phyloP scores from a whole-genome alignment of 2,888 invertebrate genomes.

The Lasioglossum calceatum region DNA sequence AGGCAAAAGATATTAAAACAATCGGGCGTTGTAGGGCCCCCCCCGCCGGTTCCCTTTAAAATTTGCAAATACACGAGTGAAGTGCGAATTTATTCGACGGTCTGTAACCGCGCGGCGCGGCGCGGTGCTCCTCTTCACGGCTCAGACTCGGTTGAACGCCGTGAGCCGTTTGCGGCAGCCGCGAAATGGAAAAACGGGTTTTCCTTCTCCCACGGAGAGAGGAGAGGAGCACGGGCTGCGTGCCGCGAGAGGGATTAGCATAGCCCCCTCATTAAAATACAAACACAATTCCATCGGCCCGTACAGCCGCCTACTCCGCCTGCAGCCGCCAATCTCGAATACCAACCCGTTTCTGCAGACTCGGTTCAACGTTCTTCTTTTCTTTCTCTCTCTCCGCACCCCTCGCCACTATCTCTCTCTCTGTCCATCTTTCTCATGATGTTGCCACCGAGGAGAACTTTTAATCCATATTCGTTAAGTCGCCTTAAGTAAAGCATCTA shows the following conservation, averaged over 20 bases:
- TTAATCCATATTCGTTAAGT: conserved; percentile 84
- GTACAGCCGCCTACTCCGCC: conserved; percentile 62
- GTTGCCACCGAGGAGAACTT: conserved; percentile 78
- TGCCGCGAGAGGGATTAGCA: conserved; percentile 82
- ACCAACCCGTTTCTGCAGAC: conserved; percentile 69
- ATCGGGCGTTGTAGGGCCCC: conserved; percentile 73
- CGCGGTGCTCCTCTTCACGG: conserved; percentile 54
- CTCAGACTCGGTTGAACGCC: conserved; percentile 64
- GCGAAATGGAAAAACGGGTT: conserved; percentile 78
- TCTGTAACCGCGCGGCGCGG: conserved; percentile 63
- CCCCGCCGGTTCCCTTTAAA: conserved; percentile 75
- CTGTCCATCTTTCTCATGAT: conserved; percentile 7
- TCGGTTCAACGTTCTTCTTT: conserved; percentile 45
- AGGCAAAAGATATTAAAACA: conserved; percentile 76
- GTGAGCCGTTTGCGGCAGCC: conserved; percentile 64
- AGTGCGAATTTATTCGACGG: conserved; percentile 80
- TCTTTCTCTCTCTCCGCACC: conserved; percentile 1
- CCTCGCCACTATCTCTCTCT: background rate
- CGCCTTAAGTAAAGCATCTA: conserved; percentile 80
- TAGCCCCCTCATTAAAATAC: conserved; percentile 84
- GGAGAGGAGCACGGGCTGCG: conserved; percentile 62
- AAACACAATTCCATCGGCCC: conserved; percentile 80
- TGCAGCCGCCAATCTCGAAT: conserved; percentile 70
- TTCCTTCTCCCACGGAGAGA: conserved; percentile 58
- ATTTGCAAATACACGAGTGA: conserved; percentile 80